These are phyloP conservation scores for Sinelater perroti DNA, from an alignment of 2,888 invertebrate genomes.

Conservation along the genomic window DNA sequence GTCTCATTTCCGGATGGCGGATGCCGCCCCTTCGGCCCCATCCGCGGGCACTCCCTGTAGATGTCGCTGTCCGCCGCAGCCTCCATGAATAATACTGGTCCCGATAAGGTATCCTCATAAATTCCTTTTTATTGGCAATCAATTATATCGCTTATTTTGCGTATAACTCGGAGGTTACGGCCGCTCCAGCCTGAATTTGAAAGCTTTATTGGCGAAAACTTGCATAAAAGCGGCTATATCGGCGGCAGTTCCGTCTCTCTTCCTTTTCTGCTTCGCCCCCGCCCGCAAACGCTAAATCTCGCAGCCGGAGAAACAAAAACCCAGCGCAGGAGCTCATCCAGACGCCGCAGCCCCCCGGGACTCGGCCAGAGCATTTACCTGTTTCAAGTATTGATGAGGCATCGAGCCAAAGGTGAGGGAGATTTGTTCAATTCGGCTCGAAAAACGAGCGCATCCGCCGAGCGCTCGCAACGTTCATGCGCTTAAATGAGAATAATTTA, in stretches of 20 bases:
- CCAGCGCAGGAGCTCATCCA: slow-evolving; percentile 8
- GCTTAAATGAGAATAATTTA: slow-evolving; percentile 1
- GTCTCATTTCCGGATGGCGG: slow-evolving; percentile 47
- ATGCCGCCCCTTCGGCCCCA: slow-evolving; percentile 39
- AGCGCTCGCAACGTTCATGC: neutral
- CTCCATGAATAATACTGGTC: slow-evolving; percentile 53
- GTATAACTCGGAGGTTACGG: slow-evolving; percentile 46
- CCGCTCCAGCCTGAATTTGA: slow-evolving; percentile 39
- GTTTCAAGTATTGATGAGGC: slow-evolving; percentile 13
- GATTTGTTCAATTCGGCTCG: neutral
- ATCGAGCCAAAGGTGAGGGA: slow-evolving; percentile 1
- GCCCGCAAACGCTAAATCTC: slow-evolving; percentile 1
- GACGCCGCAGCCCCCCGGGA: too few species aligned
- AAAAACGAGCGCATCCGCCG: neutral
- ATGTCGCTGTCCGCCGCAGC: slow-evolving; percentile 53
- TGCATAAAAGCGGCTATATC: slow-evolving; percentile 36
- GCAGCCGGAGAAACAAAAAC: neutral
- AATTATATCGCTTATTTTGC: slow-evolving; percentile 51
- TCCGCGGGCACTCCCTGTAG: slow-evolving; percentile 47
- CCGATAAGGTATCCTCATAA: slow-evolving; percentile 53
- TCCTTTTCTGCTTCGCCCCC: slow-evolving; percentile 8
- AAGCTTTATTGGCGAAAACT: slow-evolving; percentile 40
- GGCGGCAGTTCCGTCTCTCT: slow-evolving; percentile 4
- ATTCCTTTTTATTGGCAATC: slow-evolving; percentile 55
- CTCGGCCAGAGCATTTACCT: slow-evolving; percentile 19